Base-by-base conservation (phyloP, 2,113 vertebrate genomes). In the Gallinago undulata region DNA sequence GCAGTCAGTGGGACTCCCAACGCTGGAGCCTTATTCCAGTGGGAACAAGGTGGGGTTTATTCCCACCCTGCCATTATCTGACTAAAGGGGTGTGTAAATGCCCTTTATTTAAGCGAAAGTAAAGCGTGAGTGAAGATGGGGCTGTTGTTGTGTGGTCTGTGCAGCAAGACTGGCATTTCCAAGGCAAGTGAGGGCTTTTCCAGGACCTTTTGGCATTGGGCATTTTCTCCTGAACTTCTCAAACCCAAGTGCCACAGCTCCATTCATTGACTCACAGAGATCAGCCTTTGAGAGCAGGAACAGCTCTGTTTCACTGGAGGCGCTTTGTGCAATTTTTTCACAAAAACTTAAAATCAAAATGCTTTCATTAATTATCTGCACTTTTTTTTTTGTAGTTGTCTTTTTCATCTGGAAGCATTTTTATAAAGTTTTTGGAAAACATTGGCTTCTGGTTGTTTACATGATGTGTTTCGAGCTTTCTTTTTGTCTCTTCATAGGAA, bases 211-310 rank as follows among this genome's bases (percentile, higher is more conserved):
- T n/a, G 6, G 33, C 4, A 14, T 48, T 17, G 47, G 43, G 10
- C 6, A 3, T 64, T 51, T 69, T 84, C n/a, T 81, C 59, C 22
- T 69, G 28, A 93, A 14, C 35, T 39, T 86, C 56, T 56, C 30
- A 41, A 80, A 81, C 64, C 11, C 31, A 41, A 45, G 96, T n/a
- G 96, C 97, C 97, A 97, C 98, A 1, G 3, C 27, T 41, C 28
- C 10, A 2, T 21, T 33, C 48, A 45, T 64, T 6, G 97, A 97
- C 16, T 97, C 96, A 27, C 96, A 94, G 19, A 93, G 90, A 69
- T 98, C 96, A 98, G 97, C 48, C 98, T 96, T 91, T 98, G 66
- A 72, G 98, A 96, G 53, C 97, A 97, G 98, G 98, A 98, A 97
- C 97, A 98, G 90, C 97, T 98, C 73, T 97, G 97, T 80, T 98